Evolutionary conservation across 53 echinoderm and acorn worm species (phyloP), one percentile per base, ranked within the genome.

Genomic region (Henricia sp.): DNA sequence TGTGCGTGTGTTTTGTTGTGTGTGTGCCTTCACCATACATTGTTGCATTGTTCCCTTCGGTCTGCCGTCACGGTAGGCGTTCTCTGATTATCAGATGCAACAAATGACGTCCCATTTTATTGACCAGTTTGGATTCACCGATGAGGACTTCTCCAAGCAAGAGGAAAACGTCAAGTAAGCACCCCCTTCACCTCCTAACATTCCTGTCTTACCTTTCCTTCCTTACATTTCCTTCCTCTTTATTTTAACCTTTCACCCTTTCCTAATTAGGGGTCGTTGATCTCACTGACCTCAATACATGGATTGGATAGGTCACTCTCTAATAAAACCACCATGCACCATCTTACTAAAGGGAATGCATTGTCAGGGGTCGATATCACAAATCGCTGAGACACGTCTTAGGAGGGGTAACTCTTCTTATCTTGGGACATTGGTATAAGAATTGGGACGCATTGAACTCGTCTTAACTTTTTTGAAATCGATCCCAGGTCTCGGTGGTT

Each of bases 61-160:
- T 88, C 69, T 88, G 87, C 90, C 84, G 46, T 52, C 43, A 82
- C 74, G 99, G 90, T 91, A 94, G 95, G 99, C 99, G 90, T 99
- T 99, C 90, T 99, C 99, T 92, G 99, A 99, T 99, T 99, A 99
- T 99, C 99, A 99, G 99, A 99, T 99, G 92, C 94, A 99, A 99
- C 99, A 99, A 99, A 99, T 99, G 99, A 99, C 99, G 99, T 99
- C 99, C 99, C 94, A 99, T 99, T 99, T 99, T 97, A 99, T 99
- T 99, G 99, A 99, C 99, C 97, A 95, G 94, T 99, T 95, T 85
- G 99, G 99, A 86, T 99, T 99, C 99, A 92, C 88, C 95, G 99
- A 99, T 59, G 99, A 99, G 83, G 99, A 99, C 92, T 99, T 99
- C 70, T 90, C 94, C 77, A 95, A 99, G 88, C 99, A 99, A 86